phyloP scores from a whole-genome alignment of 1,140 invertebrate genomes.

The Temnothorax curvispinosus region DNA sequence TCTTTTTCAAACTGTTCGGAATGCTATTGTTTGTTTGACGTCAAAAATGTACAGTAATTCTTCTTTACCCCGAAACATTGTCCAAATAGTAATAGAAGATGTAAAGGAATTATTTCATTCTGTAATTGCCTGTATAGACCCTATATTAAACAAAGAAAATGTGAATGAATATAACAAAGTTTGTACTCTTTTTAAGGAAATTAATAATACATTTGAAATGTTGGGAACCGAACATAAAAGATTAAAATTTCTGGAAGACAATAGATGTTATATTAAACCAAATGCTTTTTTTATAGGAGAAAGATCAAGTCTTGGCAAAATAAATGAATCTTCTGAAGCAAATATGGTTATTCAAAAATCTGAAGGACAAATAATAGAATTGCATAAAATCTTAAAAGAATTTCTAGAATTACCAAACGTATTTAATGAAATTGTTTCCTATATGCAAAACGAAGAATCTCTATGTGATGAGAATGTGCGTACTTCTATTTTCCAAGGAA shows the following conservation, averaged over 20 bases:
- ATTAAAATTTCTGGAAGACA: not conserved
- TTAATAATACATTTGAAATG: not conserved
- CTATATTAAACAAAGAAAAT: not conserved
- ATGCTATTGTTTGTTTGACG: not conserved
- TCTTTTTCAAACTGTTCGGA: not conserved
- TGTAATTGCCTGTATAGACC: not conserved
- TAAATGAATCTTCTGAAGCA: not conserved
- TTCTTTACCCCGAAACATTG: not conserved
- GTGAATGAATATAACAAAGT: not conserved
- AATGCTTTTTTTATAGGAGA: not conserved
- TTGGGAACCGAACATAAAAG: not conserved
- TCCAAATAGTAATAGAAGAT: not conserved
- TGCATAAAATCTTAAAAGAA: not conserved
- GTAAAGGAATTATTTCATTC: no score
- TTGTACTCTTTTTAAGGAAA: not conserved
- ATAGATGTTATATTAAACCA: not conserved
- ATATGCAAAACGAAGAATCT: no score
- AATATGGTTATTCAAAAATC: constrained; percentile 15
- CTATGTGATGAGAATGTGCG: not conserved
- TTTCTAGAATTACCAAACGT: constrained; percentile 1
- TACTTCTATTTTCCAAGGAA: not conserved
- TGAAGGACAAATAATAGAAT: not conserved
- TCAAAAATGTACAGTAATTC: constrained; percentile 4
- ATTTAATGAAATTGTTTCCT: not conserved
- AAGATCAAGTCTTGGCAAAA: not conserved